Conservation (phyloP, 2,888 invertebrate species). For the Pollenia amentaria region DNA sequence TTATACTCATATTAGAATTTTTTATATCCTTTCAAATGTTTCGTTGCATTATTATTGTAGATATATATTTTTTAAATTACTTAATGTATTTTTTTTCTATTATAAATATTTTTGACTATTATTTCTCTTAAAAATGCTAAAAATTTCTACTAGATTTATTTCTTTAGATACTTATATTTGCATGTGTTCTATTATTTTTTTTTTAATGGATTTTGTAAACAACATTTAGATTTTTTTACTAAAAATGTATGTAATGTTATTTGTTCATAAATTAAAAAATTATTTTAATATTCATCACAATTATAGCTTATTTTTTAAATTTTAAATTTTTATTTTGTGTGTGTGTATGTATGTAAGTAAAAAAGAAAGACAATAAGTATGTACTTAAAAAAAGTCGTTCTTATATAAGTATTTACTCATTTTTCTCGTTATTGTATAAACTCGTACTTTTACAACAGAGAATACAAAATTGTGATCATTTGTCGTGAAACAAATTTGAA, state of each 20-base stretch:
- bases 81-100: conserved; percentile 14
- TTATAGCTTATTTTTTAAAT: conserved; percentile 63
- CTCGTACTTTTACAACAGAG: too few relatives aligned
- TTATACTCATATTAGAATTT: neutral
- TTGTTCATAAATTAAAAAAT: conserved; percentile 51
- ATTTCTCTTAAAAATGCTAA: conserved; percentile 21
- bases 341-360: neutral
- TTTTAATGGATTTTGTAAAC: conserved; percentile 57
- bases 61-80: conserved; percentile 36
- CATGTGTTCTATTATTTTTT: conserved; percentile 5
- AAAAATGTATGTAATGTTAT: conserved; percentile 19
- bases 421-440: too few relatives aligned
- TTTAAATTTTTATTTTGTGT: conserved; percentile 17
- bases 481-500: too few relatives aligned
- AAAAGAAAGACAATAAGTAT: neutral
- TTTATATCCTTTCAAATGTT: conserved; percentile 51
- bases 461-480: too few relatives aligned
- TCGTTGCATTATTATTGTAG: conserved; percentile 63
- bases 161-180: neutral
- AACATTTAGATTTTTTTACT: conserved; percentile 66
- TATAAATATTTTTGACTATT: conserved; percentile 32
- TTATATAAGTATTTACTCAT: too few relatives aligned
- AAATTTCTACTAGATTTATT: conserved; percentile 39
- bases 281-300: conserved; percentile 70
- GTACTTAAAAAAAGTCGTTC: too few relatives aligned